phyloP scores from a whole-genome alignment of 2,113 vertebrate genomes.

The Rhinopithecus roxellana region DNA sequence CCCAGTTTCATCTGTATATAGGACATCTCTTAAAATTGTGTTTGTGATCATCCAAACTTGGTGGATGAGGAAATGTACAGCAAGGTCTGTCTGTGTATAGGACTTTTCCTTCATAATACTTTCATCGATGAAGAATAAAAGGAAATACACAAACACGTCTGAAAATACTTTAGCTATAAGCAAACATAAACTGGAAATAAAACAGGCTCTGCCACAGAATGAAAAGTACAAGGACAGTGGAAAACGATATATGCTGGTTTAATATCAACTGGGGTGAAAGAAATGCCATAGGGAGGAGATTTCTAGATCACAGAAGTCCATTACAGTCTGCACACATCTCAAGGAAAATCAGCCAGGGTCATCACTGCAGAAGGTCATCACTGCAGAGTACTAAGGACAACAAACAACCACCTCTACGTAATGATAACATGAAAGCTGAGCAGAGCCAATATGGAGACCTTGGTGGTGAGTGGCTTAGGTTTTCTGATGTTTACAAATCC shows the following conservation, averaged over 20 bases:
- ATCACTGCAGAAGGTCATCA: neutral
- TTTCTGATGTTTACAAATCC: neutral
- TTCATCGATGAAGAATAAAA: neutral
- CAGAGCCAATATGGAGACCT: neutral
- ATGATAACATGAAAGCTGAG: neutral
- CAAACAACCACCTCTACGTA: neutral
- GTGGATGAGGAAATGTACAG: neutral
- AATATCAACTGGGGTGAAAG: neutral
- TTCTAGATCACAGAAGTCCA: neutral
- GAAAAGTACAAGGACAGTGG: neutral
- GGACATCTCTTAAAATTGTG: neutral
- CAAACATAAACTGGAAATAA: neutral
- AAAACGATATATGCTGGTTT: neutral
- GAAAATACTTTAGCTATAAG: neutral
- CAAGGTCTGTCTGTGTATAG: neutral
- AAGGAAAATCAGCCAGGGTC: neutral
- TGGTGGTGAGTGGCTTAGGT: neutral
- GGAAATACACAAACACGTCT: neutral
- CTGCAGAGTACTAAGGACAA: neutral
- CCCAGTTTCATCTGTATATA: neutral
- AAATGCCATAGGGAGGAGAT: neutral
- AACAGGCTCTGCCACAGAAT: neutral
- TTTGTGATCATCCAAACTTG: neutral
- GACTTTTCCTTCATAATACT: conserved; percentile 8
- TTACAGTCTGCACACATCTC: neutral